These are phyloP conservation scores for Dryocosmus kuriphilus DNA, from an alignment of 2,888 invertebrate genomes.

Conservation along the genomic window DNA sequence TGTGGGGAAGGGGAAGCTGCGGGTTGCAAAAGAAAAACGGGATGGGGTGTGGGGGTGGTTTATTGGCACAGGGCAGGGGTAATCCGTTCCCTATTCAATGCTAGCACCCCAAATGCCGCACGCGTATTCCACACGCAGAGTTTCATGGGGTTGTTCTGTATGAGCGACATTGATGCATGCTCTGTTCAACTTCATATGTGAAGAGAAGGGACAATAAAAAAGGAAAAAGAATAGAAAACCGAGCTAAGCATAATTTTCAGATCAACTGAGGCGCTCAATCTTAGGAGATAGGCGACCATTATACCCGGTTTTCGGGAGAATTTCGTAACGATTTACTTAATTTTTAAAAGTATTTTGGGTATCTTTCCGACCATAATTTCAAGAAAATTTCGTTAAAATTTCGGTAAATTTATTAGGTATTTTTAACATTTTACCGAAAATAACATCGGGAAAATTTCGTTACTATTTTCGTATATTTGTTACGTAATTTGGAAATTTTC, in stretches of 20 bases:
- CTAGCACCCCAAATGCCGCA: constrained; percentile 22
- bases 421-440: no score
- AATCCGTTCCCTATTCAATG: constrained; percentile 32
- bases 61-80: constrained; percentile 31
- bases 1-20: neutral
- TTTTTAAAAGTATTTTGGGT: no score
- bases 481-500: no score
- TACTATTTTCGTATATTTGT: no score
- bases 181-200: constrained; percentile 11
- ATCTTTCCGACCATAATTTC: no score
- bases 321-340: no score
- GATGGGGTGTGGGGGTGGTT: neutral
- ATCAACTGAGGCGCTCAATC: no score
- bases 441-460: no score
- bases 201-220: constrained; percentile 6
- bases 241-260: neutral
- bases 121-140: constrained; percentile 7
- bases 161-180: constrained; percentile 21
- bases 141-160: constrained; percentile 13
- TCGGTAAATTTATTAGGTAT: no score
- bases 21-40: constrained; percentile 22
- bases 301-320: no score
- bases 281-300: no score
- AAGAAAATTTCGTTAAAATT: no score
- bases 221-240: neutral